Base-by-base conservation (phyloP, 2,797 vertebrate species). In the Coregonus suidteri region DNA sequence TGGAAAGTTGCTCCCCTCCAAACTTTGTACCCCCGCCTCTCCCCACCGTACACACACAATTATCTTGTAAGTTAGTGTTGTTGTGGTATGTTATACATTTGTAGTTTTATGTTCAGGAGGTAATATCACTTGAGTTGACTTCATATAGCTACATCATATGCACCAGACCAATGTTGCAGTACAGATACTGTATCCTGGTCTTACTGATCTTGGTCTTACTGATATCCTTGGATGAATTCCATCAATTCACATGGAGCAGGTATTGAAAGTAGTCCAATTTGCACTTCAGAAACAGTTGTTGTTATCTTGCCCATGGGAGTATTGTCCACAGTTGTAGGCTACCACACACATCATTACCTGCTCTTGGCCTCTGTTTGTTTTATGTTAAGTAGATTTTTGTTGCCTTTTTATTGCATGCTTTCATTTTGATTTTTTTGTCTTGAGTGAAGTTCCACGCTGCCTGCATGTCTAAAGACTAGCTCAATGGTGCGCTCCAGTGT, bases 401-500 rank as follows among this genome's bases (percentile, higher is more conserved):
- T 47, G 25, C 59, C 16, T 74, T 51, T 15, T 25, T 9, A 82
- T 74, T 81, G 81, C 84, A 88, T 86, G 85, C 78, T 76, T 41
- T 53, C 52, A n/a, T n/a, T 77, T 56, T 0, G 0, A 47, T 47
- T 47, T 11, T 80, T 80, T 67, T 68, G 67, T 85, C 72, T 70
- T 79, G 77, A 91, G 74, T 86, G 77, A 91, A 95, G 93, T 85
- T 95, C 91, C 86, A 85, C 88, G 79, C 90, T 94, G 93, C 92
- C 94, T 96, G 94, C 94, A 95, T 93, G 92, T 90, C 81, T 89
- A 93, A 94, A 95, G 90, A 93, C 89, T 88, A 92, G 88, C 87
- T 86, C 91, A 83, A 78, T 91, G 85, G 76, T 86, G 91, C 91
- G 90, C 92, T 90, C 93, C 81, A 91, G 89, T 80, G 52, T 34